phyloP scores from a whole-genome alignment of 2,113 vertebrate species.

The Strix uralensis region DNA sequence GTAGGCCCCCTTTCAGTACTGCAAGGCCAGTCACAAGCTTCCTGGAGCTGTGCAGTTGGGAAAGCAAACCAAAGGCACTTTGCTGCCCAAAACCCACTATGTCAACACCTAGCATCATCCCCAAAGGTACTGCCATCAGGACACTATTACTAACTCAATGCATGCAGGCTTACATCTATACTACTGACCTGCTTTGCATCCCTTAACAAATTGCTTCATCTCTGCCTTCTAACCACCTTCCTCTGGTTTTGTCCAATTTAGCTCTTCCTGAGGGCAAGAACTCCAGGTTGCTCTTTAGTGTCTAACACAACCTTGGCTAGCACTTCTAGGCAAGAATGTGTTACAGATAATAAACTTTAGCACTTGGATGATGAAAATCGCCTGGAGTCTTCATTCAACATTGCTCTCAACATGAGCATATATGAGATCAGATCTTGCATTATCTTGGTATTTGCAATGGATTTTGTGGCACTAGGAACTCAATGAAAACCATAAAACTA shows the following conservation, averaged over 20 bases:
- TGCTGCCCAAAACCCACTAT: not conserved
- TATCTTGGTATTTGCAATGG: not conserved
- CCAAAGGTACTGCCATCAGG: not conserved
- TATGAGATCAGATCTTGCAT: constrained; percentile 9
- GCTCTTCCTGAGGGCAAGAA: not conserved
- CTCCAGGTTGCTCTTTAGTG: constrained; percentile 30
- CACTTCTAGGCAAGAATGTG: not conserved
- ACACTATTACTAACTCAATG: not conserved
- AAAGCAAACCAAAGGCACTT: not conserved
- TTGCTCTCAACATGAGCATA: not conserved
- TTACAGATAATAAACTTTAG: constrained; percentile 39
- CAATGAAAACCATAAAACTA: not conserved
- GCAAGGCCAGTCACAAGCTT: not conserved
- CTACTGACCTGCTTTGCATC: not conserved
- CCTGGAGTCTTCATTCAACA: constrained; percentile 21
- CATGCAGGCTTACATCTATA: not conserved
- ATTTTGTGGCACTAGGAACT: not conserved
- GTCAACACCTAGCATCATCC: not conserved
- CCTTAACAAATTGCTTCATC: not conserved
- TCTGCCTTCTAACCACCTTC: not conserved
- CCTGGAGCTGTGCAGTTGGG: not conserved
- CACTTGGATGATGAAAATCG: not conserved
- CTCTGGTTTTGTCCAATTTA: not conserved
- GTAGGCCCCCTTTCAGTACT: no score
- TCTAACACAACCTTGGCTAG: constrained; percentile 2